These are phyloP conservation scores for Gymnothorax reevesii DNA, from an alignment of 2,797 vertebrate species.

Conservation along the genomic window DNA sequence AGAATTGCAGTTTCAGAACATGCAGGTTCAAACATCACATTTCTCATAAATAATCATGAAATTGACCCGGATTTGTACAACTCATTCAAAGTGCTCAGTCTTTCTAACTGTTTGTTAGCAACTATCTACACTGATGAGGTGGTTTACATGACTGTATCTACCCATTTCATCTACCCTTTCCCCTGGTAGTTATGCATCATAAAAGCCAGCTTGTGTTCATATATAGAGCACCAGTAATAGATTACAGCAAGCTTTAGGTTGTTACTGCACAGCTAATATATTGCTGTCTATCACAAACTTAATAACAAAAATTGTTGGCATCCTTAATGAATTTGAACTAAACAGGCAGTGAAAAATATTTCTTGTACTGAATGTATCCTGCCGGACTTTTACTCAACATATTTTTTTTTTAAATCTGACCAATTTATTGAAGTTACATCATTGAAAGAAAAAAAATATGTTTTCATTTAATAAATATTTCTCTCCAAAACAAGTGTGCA, in stretches of 20 bases:
- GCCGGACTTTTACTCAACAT: no score
- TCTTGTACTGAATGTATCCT: no score
- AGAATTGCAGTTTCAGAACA: conserved; percentile 27
- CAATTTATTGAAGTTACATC: no score
- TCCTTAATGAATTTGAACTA: no score
- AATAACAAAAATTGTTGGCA: no score
- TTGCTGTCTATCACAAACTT: not conserved
- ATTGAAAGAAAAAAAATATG: no score
- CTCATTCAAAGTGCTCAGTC: conserved; percentile 13
- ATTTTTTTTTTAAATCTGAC: no score
- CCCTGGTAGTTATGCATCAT: not conserved
- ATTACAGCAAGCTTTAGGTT: not conserved
- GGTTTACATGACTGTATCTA: not conserved
- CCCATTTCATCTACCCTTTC: not conserved
- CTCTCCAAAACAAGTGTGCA: no score
- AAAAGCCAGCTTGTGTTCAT: not conserved
- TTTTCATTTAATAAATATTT: no score
- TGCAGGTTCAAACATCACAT: conserved; percentile 28
- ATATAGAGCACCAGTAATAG: not conserved
- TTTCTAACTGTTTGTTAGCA: not conserved
- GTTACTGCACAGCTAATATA: not conserved
- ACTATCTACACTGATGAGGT: conserved; percentile 6
- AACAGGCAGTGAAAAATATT: no score
- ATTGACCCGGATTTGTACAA: not conserved
- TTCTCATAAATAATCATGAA: conserved; percentile 30